Base-by-base conservation (phyloP, 2,113 vertebrate genomes). In the Dicentrarchus labrax region DNA sequence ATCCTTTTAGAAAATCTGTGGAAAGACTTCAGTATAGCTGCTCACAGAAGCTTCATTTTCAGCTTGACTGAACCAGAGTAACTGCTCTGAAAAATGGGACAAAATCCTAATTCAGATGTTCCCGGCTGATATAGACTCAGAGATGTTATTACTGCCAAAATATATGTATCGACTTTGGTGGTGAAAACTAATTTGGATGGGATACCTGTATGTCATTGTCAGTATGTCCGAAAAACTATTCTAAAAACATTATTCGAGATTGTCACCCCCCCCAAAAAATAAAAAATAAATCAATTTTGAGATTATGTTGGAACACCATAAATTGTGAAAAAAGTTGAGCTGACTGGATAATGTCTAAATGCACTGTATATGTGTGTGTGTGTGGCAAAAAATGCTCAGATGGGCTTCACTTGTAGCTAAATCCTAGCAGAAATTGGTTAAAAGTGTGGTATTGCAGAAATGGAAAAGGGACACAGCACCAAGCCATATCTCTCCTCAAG, bases 391-490 rank as follows among this genome's bases (percentile, higher is more conserved):
- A 73, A 72, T 45, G 48, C 69, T 84, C 45, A 50, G 69, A 84
- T 41, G 57, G 71, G 51, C 80, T 82, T 80, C 66, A 48, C 54
- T 81, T 77, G 68, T 62, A 72, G 69, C 80, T 76, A 79, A 91
- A 83, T 79, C 86, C 83, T 76, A 39, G 75, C 41, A 88, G 83
- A 74, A 90, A 84, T 51, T 75, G 83, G 71, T 79, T 57, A 36
- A 86, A 90, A 78, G 78, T 86, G 84, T 74, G 76, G 87, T 77
- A 87, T 86, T 76, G 83, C 83, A 86, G 70, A 79, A 88, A 88
- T 72, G 77, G 84, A 76, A 86, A 76, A 54, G 74, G 71, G 71
- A 80, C 76, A 71, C 56, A 67, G 74, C 65, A 60, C 21, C 50
- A 11, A 62, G 73, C 85, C 85, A 22, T 86, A 90, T 93, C 92